Evolutionary conservation across 1,140 invertebrate species (phyloP), one percentile per base, ranked within the genome.

Genomic region (Drosophila equinoxialis): DNA sequence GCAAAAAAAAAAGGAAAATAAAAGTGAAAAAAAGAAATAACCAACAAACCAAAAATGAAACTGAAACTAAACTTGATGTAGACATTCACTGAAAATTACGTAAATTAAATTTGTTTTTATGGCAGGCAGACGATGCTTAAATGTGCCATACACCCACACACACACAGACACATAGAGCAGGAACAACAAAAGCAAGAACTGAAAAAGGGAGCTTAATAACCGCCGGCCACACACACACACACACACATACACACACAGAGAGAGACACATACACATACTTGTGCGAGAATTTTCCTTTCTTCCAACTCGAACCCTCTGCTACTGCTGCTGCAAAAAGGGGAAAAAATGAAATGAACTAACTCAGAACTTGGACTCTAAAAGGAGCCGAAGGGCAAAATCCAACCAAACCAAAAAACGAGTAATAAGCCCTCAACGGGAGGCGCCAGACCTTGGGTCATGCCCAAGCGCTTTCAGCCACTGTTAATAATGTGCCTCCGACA

Each of bases 41-140:
- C 23, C 57, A 30, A 54, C 20, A 26, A 66, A 65, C 17, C 76
- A 33, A 55, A 81, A 74, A 65, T 73, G 81, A 79, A 79, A 68
- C 67, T 71, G 68, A 77, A 78, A 70, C 79, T 77, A 71, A 87
- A 86, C 83, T 80, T 87, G 85, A 87, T 87, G 84, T 89, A 89
- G 84, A 87, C 84, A 87, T 87, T 87, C 78, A 89, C 84, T 87
- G 84, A 75, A 87, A 87, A 87, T 87, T 87, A 87, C 83, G 83
- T 89, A 87, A 87, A 87, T 89, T 87, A 87, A 87, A 87, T 87
- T 89, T 87, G 84, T 89, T 87, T 87, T 89, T 87, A 84, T 87
- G 68, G 73, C 75, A 72, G 70, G 61, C 83, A 79, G 76, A 70
- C 79, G 45, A 51, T 51, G 76, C 65, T 87, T 71, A 79, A 86